Base-by-base conservation (phyloP, 2,888 invertebrate species). In the Troides oblongomaculatus region DNA sequence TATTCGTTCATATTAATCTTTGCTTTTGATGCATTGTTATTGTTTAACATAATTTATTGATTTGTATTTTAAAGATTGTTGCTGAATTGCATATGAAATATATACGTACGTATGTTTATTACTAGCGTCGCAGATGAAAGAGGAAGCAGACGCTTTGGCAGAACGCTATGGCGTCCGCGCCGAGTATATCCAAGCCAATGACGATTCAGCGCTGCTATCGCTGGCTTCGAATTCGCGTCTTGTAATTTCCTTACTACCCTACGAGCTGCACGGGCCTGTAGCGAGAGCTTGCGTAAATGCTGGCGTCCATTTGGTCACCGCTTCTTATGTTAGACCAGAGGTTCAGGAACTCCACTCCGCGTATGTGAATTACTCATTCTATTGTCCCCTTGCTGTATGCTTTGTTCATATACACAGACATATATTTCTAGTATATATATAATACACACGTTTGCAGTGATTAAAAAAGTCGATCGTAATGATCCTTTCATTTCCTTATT, bases 251-350 rank as follows among this genome's bases (percentile, higher is more conserved):
- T 93, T 99, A 60, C 90, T 99, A 62, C 99, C 99, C 0, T 99
- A 98, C 81, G 93, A 95, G 21, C 93, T 99, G 50, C 99, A 99
- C 84, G 96, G 97, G 0, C 92, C 95, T 7, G 95, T 97, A 3
- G 99, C 99, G 0, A 94, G 95, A 78, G 95, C 96, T 23, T 99
- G 99, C 83, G 96, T 99, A 66, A 94, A 94, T n/a, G 94, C 96
- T 72, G 94, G 95, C 72, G 96, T 96, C 0, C 97, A 99, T 84
- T 95, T 99, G 95, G 98, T 99, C 23, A 99, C 99, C 0, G 99
- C 99, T 0, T 99, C 98, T 72, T 99, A 99, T 81, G 95, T 97
- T 69, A 96, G 96, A 17, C 96, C 97, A 1, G 96, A 96, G 79
- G 96, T 99, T 77, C 95, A 94, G 78, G 94, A 94, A 0, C 88